phyloP scores from a whole-genome alignment of 2,797 vertebrate species.

The Sarcoramphus papa region DNA sequence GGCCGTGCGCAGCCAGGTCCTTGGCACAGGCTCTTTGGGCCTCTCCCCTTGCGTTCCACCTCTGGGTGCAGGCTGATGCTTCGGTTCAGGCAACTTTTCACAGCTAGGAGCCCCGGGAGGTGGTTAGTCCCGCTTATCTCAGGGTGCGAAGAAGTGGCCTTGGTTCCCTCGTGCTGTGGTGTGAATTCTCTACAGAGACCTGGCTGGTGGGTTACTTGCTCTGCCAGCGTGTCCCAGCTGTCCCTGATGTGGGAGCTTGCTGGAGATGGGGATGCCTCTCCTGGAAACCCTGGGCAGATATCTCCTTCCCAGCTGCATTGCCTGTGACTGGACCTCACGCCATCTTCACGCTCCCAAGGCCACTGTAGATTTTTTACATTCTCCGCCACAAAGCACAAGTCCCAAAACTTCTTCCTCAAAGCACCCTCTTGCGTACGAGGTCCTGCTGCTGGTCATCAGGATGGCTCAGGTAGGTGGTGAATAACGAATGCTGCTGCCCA shows the following conservation, averaged over 20 bases:
- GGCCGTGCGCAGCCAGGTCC: rapidly evolving
- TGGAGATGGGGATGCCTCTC: not conserved
- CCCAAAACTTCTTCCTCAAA: not conserved
- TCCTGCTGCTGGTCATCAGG: too few species aligned
- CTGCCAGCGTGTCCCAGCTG: not conserved
- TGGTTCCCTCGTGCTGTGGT: not conserved
- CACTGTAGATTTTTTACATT: not conserved
- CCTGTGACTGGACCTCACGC: not conserved
- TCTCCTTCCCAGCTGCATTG: not conserved
- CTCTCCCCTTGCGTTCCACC: not conserved
- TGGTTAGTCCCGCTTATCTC: not conserved
- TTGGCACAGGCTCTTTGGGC: not conserved
- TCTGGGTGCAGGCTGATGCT: not conserved
- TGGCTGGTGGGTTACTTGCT: not conserved
- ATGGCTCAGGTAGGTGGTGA: not conserved
- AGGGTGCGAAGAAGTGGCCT: not conserved
- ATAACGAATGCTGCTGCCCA: not conserved
- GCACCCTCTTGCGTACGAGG: not conserved
- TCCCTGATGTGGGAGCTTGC: not conserved
- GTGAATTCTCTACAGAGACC: not conserved
- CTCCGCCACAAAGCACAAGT: not conserved
- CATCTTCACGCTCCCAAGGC: not conserved
- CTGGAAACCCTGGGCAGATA: not conserved
- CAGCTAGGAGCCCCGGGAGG: not conserved
- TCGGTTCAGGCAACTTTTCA: not conserved